Base-by-base conservation (phyloP, 2,888 invertebrate species). In the Margaritifera margaritifera region DNA sequence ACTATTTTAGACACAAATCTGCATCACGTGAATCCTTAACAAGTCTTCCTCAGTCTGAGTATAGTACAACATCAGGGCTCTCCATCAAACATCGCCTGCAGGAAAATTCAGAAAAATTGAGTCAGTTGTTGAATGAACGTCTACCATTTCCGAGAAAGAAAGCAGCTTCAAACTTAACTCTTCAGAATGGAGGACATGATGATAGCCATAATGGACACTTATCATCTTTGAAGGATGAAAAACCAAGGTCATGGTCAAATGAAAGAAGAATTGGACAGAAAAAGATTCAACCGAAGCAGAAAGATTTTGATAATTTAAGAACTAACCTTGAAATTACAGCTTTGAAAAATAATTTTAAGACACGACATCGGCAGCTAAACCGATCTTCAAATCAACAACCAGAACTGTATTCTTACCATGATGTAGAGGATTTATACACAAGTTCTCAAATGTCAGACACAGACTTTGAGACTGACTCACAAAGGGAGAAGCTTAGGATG, bases 21-120 rank as follows among this genome's bases (percentile, higher is more conserved):
- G 63, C 62, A 50, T 68, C 68, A 15, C 54, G 75, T 20, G 71
- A 74, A 6, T 76, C 76, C 70, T 56, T 76, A 4, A 76, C 76
- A 24, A 78, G 77, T 55, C 71, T 69, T 31, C 76, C 76, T 19
- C 76, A 72, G 3, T 77, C 78, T 6, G 76, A 76, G 51, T 66
- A 64, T 65, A 69, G 67, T 57, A 73, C 74, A 52, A 56, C 54
- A 24, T 78, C 79, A 20, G 77, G 72, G 20, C 57, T 69, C 54
- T 69, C 77, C 15, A 65, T 73, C 8, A 74, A 66, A 42, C 72
- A 78, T 54, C 63, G 74, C 15, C 60, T 75, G 25, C 67, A 60
- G 31, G 55, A 68, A 22, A 79, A 75, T 67, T 72, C 73, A 24
- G 66, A 72, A 42, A 70, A 70, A 50, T 64, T 79, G 51, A 72